Evolutionary conservation across 2,888 invertebrate species (phyloP).

Genomic region (Agonopterix heracliana): DNA sequence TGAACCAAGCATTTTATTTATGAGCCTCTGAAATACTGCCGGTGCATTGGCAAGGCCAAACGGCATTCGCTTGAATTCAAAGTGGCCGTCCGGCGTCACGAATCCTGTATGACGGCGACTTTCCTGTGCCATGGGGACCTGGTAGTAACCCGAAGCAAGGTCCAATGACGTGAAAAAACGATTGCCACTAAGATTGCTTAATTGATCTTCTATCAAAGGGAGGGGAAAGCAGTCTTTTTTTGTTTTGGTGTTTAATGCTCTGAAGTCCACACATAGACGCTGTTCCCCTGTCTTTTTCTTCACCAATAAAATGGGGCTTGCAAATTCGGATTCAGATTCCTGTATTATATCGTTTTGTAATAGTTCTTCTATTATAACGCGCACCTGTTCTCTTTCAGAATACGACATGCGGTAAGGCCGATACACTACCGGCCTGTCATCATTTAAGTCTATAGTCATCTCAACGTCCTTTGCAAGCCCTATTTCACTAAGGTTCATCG

Average conservation of each 20-base stretch:
- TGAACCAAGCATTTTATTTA: constrained; percentile 14
- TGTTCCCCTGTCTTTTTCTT: constrained; percentile 18
- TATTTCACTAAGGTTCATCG: constrained; percentile 10
- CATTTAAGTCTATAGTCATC: constrained; percentile 15
- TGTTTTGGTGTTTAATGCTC: constrained; percentile 23
- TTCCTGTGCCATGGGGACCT: constrained; percentile 25
- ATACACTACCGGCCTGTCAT: constrained; percentile 16
- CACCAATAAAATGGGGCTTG: constrained; percentile 18
- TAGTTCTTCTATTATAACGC: constrained; percentile 16
- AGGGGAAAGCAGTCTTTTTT: constrained; percentile 16
- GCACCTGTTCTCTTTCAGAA: constrained; percentile 13
- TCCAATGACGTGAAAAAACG: constrained; percentile 25
- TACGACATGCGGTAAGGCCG: constrained; percentile 16
- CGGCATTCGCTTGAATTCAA: constrained; percentile 27
- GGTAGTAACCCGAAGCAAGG: too few species aligned
- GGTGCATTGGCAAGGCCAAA: constrained; percentile 28
- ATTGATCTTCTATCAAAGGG: constrained; percentile 18
- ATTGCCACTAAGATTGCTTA: constrained; percentile 25
- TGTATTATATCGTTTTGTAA: constrained; percentile 15
- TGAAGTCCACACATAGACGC: constrained; percentile 20
- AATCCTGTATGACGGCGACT: constrained; percentile 18
- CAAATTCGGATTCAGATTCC: constrained; percentile 16
- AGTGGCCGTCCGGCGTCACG: constrained; percentile 26
- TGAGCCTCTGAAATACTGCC: constrained; percentile 20
- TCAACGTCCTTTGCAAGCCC: constrained; percentile 10